Conservation (phyloP, 1,140 invertebrate species). For the Drosophila repletoides region DNA sequence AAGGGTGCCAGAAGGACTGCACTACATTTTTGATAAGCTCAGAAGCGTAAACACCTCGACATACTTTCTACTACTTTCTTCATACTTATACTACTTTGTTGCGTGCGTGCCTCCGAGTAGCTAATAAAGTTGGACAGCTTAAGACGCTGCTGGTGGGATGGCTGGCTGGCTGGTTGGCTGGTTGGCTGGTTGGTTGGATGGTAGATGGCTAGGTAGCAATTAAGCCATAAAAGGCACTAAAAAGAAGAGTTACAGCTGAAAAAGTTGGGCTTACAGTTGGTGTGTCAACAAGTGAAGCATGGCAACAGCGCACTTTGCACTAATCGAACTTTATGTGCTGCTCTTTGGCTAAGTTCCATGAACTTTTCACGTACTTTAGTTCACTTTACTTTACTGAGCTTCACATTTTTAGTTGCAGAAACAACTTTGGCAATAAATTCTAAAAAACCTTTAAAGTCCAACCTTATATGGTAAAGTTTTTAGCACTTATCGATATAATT, state of each 20-base stretch:
- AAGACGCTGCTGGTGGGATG: constrained; percentile 29
- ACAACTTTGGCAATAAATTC: constrained; percentile 34
- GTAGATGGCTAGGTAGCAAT: constrained; percentile 32
- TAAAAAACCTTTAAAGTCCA: constrained; percentile 34
- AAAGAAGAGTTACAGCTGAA: constrained; percentile 5
- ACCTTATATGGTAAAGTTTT: constrained; percentile 7
- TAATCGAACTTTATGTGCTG: constrained; percentile 47
- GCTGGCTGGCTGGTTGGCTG: no score
- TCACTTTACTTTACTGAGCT: neutral
- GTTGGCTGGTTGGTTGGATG: no score
- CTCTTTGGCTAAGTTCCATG: constrained; percentile 21
- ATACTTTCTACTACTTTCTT: constrained; percentile 30
- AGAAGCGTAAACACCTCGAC: constrained; percentile 67
- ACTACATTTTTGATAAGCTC: constrained; percentile 63
- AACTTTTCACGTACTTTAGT: constrained; percentile 27
- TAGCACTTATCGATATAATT: neutral
- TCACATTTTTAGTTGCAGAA: neutral
- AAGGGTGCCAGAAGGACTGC: constrained; percentile 6
- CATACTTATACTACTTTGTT: constrained; percentile 16
- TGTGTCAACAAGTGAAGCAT: constrained; percentile 42
- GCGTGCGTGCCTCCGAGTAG: constrained; percentile 38
- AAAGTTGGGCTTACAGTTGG: constrained; percentile 16
- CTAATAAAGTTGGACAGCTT: constrained; percentile 57
- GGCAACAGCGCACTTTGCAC: constrained; percentile 42
- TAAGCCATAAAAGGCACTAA: constrained; percentile 52